A percentile compares a stretch with the other conserved stretches of the same genome.
phyloP scores from a whole-genome alignment of 2,797 vertebrate species.

The Echiichthys vipera region DNA sequence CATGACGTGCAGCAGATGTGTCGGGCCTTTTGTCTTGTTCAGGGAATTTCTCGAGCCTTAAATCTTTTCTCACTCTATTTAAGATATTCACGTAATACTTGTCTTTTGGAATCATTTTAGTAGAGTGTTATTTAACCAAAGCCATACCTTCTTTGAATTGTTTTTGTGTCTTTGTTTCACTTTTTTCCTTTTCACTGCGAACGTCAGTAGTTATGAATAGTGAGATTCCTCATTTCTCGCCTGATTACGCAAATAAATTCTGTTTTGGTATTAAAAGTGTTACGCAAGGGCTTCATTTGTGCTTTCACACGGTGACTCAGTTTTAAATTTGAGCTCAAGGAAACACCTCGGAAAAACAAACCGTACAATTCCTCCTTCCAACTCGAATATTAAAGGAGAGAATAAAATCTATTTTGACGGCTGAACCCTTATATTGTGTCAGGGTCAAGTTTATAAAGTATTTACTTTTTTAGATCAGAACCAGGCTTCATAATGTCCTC shows the following conservation, averaged over 20 bases:
- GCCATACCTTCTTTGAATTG: constrained; percentile 64
- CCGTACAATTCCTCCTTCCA: too few species aligned
- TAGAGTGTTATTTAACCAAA: constrained; percentile 78
- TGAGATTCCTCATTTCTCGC: constrained; percentile 58
- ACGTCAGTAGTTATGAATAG: constrained; percentile 58
- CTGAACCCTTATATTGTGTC: too few species aligned
- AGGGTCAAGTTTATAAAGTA: too few species aligned
- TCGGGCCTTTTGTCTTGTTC: constrained; percentile 70
- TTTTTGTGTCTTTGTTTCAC: constrained; percentile 55
- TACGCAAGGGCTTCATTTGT: constrained; percentile 28
- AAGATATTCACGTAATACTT: constrained; percentile 59
- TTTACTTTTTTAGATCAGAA: too few species aligned
- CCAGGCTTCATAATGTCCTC: too few species aligned
- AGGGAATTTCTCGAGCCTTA: constrained; percentile 77
- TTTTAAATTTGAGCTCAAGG: background rate
- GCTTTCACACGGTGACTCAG: background rate
- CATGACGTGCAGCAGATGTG: constrained; percentile 43
- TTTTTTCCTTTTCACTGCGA: constrained; percentile 53
- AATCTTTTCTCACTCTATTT: constrained; percentile 65
- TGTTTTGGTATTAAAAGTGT: constrained; percentile 75
- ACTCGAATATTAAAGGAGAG: too few species aligned
- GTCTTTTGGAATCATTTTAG: constrained; percentile 58
- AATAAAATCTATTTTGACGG: too few species aligned
- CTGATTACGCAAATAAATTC: constrained; percentile 77
- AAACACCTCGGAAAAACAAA: background rate